Evolutionary conservation across 2,888 invertebrate species (phyloP), one percentile per base, ranked within the genome.

Genomic region (Lagria hirta): DNA sequence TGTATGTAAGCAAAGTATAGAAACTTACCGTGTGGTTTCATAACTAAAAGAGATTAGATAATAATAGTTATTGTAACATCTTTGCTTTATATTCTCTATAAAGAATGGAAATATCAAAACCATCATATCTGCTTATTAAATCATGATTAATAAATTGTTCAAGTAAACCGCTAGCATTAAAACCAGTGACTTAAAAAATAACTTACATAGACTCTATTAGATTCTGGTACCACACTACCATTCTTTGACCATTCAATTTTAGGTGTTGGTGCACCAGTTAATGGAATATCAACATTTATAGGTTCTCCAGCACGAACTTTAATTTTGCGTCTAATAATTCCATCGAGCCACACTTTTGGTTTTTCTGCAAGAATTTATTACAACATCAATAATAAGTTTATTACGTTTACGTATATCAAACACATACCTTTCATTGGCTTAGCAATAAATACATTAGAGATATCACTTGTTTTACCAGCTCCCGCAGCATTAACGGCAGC

Each of bases 231-330:
- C 38, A 77, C 79, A 8, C 79, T 64, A 2, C 79, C 75, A 58
- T 84, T 83, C 64, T 86, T 88, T 43, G 79, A 81, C 98, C 98
- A 99, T 58, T 87, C 83, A 47, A 96, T 84, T 7, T 81, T 87
- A 0, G 98, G 98, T 42, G 88, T 86, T 1, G 98, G 98, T 17
- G 96, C 91, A 50, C 98, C 99, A 52, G 87, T 83, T 57, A 97
- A 82, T 45, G 96, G 96, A 72, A 99, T 90, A 71, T 86, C 86
- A 58, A 98, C 82, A 66, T 91, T 90, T 59, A 99, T 85, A 1
- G 97, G 96, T 69, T 99, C 97, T 42, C 98, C 98, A 51, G 97
- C 98, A 36, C 92, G 82, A 14, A 99, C 95, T 70, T 94, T 90
- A 66, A 98, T 85, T 72, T 91, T 92, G 58, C 88, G 88, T 33